A percentile compares a stretch with the other conserved stretches of the same genome.
phyloP scores from a whole-genome alignment of 92 coral and sea anemone species.

The Nematostella vectensis region DNA sequence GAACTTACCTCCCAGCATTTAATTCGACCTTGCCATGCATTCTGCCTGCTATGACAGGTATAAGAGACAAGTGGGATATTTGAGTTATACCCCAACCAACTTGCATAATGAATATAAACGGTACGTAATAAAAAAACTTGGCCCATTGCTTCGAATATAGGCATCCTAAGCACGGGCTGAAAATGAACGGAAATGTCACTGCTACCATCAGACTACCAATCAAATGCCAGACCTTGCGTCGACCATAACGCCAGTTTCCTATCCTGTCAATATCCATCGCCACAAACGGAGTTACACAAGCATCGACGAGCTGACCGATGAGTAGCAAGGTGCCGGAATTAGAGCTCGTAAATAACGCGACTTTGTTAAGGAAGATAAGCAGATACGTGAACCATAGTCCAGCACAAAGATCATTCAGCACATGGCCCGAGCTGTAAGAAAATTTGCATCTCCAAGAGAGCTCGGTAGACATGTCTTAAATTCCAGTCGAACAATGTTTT shows the following conservation, averaged over 20 bases:
- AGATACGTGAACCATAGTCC: slow-evolving; percentile 29
- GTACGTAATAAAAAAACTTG: slow-evolving; percentile 29
- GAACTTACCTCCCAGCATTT: slow-evolving; percentile 28
- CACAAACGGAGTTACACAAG: slow-evolving; percentile 17
- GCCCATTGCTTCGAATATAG: slow-evolving; percentile 16
- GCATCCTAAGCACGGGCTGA: slow-evolving; percentile 20
- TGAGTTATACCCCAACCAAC: slow-evolving; percentile 30
- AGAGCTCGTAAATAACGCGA: slow-evolving; percentile 11
- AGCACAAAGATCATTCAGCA: slow-evolving; percentile 20
- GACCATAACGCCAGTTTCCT: slow-evolving; percentile 14
- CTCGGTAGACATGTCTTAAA: not conserved
- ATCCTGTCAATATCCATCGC: slow-evolving; percentile 28
- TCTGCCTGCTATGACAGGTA: slow-evolving; percentile 19
- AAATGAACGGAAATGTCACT: slow-evolving; percentile 17
- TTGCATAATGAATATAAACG: slow-evolving; percentile 24
- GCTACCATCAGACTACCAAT: slow-evolving; percentile 19
- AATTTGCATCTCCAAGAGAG: slow-evolving; percentile 15
- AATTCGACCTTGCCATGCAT: slow-evolving; percentile 25
- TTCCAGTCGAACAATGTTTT: not conserved
- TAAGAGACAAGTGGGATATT: slow-evolving; percentile 24
- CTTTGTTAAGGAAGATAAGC: slow-evolving; percentile 12
- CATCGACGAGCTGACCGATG: slow-evolving; percentile 24
- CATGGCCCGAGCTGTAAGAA: slow-evolving; percentile 23
- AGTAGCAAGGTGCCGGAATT: slow-evolving; percentile 25
- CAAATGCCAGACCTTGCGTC: slow-evolving; percentile 23